Evolutionary conservation across 1,140 invertebrate species (phyloP), one percentile per base, ranked within the genome.

Genomic region (Cheumatopsyche charites): DNA sequence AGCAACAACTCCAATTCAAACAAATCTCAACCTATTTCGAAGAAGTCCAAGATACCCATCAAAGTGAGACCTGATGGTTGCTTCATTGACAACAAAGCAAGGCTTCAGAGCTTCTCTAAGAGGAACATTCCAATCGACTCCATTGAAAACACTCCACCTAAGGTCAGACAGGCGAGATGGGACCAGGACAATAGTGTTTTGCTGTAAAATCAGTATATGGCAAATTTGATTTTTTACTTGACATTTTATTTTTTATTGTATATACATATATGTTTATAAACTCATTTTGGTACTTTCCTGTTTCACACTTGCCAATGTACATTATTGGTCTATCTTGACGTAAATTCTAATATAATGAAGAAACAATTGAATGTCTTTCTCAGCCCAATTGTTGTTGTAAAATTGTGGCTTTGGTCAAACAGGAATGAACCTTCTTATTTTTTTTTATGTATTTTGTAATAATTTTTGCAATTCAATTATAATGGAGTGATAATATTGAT

Each of bases 111-210:
- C 11, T n/a, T 68, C 13, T 19, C 49, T 1, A 75, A 70, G 43
- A 65, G 25, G 0, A 49, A 55, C 19, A n/a, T n/a, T n/a, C 63
- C 67, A 36, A 45, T 73, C 15, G 23, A 61, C n/a, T 15, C 58
- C 13, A 62, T 82, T 79, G 83, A 85, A 75, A 85, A 85, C 71
- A 84, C 83, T 25, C 83, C 83, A 49, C 83, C 83, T 13, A 80
- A 83, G 17, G 81, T 82, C 43, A 81, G 84, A 49, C 80, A 83
- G 67, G 83, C 83, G 47, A 77, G 76, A 72, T 85, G 83, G 83
- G 83, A 85, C 65, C 82, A 83, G 76, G 82, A 85, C 43, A 82
- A 72, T 52, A 85, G 82, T 71, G 81, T 85, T 79, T 80, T 85
- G 42, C 80, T 85, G 67, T 85, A 58, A 75, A 82, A 23, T 23